Evolutionary conservation across 2,797 vertebrate species (phyloP), one percentile per base, ranked within the genome.

Genomic region (Parotocinclus haroldoi): DNA sequence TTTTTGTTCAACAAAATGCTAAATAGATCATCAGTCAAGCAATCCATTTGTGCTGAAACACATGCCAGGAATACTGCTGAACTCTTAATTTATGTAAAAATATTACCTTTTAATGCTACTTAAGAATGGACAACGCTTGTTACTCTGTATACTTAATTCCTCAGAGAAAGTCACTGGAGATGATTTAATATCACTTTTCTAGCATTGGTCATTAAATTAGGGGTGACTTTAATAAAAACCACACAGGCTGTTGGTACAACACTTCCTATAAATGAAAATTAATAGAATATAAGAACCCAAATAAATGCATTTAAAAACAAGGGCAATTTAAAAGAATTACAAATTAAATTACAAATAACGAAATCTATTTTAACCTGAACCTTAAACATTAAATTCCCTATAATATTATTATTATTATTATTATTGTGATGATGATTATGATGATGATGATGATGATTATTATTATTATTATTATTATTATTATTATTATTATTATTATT

Each of bases 21-120:
- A 74, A 68, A 56, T 71, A 89, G 78, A 90, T 90, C 86, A 89
- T 83, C 81, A 83, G 82, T 87, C 85, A 86, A 89, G 83, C 86
- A 89, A 89, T 89, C 79, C 85, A 85, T 79, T 78, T 80, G 69
- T 58, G 57, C 51, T 59, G 65, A 61, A 66, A 71, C 68, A 65
- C 17, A 48, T 76, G 79, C 78, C 81, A 81, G 75, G 78, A 78
- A 71, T 67, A 16, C 68, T 76, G 73, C 69, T 69, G 71, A 66
- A 78, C 68, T 79, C 67, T 73, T 68, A 71, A 76, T 79, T 72
- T 67, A 68, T 66, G 62, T 63, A 74, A 75, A 75, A 77, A 78
- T 68, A 76, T 81, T 50, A 69, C 61, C 59, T 58, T 76, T 76
- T 73, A 79, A 80, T 68, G 60, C 72, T 68, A 59, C 68, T 78